These are phyloP conservation scores for Caenorhabditis wallacei DNA, from an alignment of 2,888 invertebrate genomes.

Conservation along the genomic window DNA sequence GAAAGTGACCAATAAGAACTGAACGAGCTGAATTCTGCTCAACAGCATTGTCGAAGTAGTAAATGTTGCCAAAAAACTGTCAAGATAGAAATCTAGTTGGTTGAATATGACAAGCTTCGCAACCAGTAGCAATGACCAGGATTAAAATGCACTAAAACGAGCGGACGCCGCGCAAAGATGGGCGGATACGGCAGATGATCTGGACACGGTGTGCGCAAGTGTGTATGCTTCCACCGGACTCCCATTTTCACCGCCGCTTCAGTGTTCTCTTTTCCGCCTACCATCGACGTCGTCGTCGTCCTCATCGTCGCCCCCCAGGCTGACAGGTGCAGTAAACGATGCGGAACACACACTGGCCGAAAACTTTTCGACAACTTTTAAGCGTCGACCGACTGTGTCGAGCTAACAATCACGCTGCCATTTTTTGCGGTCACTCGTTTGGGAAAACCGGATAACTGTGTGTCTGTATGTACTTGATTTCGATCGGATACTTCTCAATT, in stretches of 20 bases:
- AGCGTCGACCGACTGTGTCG: slow-evolving; percentile 56
- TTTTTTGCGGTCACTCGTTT: slow-evolving; percentile 50
- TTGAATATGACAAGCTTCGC: slow-evolving; percentile 20
- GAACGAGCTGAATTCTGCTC: slow-evolving; percentile 11
- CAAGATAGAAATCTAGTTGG: not conserved
- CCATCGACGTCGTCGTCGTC: slow-evolving; percentile 22
- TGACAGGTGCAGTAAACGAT: slow-evolving; percentile 58
- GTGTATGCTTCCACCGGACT: slow-evolving; percentile 27
- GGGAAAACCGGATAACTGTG: slow-evolving; percentile 49
- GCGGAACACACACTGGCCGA: slow-evolving; percentile 64
- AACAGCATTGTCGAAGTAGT: slow-evolving; percentile 21
- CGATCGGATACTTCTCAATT: slow-evolving; percentile 8
- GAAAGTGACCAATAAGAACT: slow-evolving; percentile 4
- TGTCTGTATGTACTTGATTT: slow-evolving; percentile 9
- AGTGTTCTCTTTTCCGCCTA: slow-evolving; percentile 50
- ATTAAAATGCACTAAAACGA: slow-evolving; percentile 67
- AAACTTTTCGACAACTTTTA: slow-evolving; percentile 48
- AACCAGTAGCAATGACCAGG: slow-evolving; percentile 43
- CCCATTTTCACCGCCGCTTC: slow-evolving; percentile 42
- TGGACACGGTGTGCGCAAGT: slow-evolving; percentile 59
- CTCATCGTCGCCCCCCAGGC: slow-evolving; percentile 8
- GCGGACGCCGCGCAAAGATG: slow-evolving; percentile 53
- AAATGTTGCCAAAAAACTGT: slow-evolving; percentile 9
- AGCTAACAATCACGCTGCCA: slow-evolving; percentile 44
- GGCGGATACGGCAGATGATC: slow-evolving; percentile 67